Conservation (phyloP, 2,888 invertebrate species). For the Pyralis farinalis region DNA sequence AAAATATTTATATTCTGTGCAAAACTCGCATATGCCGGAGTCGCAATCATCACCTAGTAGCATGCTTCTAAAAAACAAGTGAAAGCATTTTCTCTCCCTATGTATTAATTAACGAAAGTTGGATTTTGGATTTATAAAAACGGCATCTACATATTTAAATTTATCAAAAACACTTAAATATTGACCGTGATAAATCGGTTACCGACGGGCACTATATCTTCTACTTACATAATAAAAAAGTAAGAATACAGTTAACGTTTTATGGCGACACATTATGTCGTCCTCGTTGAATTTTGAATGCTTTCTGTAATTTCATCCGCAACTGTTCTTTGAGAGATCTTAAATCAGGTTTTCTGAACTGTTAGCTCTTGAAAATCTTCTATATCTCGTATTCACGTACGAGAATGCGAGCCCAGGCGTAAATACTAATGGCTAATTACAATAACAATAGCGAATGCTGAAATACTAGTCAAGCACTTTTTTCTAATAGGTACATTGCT, state of each 20-base stretch:
- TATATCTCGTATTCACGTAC: background rate
- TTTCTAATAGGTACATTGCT: slow-evolving; percentile 24
- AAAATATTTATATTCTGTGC: too few species aligned
- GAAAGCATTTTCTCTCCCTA: background rate
- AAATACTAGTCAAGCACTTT: slow-evolving; percentile 46
- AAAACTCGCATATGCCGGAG: too few species aligned
- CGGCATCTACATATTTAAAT: background rate
- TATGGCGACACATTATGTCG: background rate
- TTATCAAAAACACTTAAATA: background rate
- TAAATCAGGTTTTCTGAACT: background rate
- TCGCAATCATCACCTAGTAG: too few species aligned
- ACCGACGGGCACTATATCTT: background rate
- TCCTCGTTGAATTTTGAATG: background rate
- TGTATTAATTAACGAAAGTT: background rate
- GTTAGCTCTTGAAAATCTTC: background rate
- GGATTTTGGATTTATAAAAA: background rate
- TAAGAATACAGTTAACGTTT: background rate
- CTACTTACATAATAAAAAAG: background rate
- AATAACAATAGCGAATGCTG: slow-evolving; percentile 57
- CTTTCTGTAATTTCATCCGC: background rate
- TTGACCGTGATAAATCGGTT: background rate
- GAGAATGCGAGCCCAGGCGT: background rate
- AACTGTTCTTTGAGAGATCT: background rate
- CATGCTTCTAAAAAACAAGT: too few species aligned
- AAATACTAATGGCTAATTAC: slow-evolving; percentile 40